These are phyloP conservation scores for Hylaea fasciaria DNA, from an alignment of 2,888 invertebrate species.

Conservation along the genomic window DNA sequence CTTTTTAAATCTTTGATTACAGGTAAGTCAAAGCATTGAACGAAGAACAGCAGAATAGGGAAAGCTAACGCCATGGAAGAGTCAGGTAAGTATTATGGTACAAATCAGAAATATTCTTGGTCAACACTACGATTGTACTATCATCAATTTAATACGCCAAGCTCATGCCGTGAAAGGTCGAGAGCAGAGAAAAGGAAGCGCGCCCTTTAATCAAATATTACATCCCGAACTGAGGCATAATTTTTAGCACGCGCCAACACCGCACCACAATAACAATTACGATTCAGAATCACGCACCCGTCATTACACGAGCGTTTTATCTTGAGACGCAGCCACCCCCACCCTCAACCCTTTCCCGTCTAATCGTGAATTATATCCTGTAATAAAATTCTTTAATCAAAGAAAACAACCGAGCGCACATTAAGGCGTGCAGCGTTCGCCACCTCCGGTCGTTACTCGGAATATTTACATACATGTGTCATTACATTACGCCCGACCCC, in stretches of 20 bases:
- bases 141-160: too few species aligned
- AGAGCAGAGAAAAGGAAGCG: neutral
- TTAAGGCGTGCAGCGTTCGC: slow-evolving; percentile 81
- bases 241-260: slow-evolving; percentile 50
- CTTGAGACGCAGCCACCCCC: slow-evolving; percentile 61
- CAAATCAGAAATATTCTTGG: too few species aligned
- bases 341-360: slow-evolving; percentile 76
- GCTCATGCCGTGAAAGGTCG: neutral
- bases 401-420: slow-evolving; percentile 82
- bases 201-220: slow-evolving; percentile 35
- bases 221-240: slow-evolving; percentile 37
- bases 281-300: slow-evolving; percentile 81
- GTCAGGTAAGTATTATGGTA: too few species aligned
- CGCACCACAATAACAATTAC: slow-evolving; percentile 75
- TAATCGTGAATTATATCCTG: slow-evolving; percentile 84
- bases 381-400: slow-evolving; percentile 86
- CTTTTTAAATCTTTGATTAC: too few species aligned
- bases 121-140: too few species aligned
- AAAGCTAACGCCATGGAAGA: too few species aligned
- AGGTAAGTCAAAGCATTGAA: too few species aligned
- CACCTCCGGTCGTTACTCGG: slow-evolving; percentile 80
- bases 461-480: slow-evolving; percentile 85
- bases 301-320: slow-evolving; percentile 80
- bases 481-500: slow-evolving; percentile 66
- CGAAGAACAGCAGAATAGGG: too few species aligned